phyloP scores from a whole-genome alignment of 2,113 vertebrate genomes.

The Lophochroa leadbeateri region DNA sequence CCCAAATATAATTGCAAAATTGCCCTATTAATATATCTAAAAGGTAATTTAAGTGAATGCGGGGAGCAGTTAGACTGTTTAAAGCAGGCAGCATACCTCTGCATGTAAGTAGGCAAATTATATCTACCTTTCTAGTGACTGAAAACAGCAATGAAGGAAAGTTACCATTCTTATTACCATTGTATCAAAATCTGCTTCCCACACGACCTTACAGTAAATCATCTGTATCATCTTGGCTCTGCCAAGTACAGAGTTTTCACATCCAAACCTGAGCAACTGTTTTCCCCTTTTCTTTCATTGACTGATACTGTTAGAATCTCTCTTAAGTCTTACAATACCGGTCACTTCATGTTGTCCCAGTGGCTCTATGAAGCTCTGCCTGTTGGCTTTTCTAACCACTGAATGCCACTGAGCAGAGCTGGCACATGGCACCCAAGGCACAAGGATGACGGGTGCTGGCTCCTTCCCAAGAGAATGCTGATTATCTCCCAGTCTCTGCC shows the following conservation, averaged over 20 bases:
- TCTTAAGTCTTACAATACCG: rapidly evolving
- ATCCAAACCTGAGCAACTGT: neutral
- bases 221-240: neutral
- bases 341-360: too few species aligned
- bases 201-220: neutral
- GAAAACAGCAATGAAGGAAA: neutral
- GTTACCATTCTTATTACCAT: rapidly evolving
- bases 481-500: neutral
- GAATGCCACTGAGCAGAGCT: rapidly evolving
- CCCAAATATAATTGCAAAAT: neutral
- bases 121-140: neutral
- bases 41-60: neutral
- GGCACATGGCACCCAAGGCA: rapidly evolving
- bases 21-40: neutral
- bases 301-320: too few species aligned
- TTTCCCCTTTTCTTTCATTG: neutral
- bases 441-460: rapidly evolving
- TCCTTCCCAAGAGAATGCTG: neutral
- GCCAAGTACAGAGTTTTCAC: neutral
- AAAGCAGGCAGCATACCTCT: neutral
- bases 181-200: neutral
- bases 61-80: neutral
- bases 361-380: neutral
- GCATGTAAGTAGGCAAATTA: rapidly evolving
- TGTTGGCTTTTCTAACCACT: neutral